phyloP scores from a whole-genome alignment of 2,888 invertebrate genomes.

The Galerucella nymphaeae region DNA sequence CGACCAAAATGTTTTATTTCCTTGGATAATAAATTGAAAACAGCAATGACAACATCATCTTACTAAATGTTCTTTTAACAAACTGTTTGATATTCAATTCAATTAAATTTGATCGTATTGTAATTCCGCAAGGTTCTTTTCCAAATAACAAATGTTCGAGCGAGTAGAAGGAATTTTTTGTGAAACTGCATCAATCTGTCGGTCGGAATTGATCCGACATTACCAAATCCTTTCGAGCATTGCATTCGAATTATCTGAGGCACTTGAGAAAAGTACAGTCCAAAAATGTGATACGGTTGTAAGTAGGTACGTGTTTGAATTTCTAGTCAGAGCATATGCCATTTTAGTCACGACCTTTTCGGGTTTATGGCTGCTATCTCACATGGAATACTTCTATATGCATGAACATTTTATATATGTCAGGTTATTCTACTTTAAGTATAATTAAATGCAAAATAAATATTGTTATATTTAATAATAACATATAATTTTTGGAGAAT shows the following conservation, averaged over 20 bases:
- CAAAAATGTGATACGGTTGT: constrained; percentile 16
- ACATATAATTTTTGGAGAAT: too few species aligned
- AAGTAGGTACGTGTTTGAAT: constrained; percentile 15
- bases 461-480: too few species aligned
- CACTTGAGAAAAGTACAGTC: constrained; percentile 4
- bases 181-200: constrained; percentile 18
- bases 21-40: not conserved
- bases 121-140: too few species aligned
- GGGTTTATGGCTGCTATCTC: not conserved
- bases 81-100: too few species aligned
- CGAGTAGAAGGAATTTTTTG: not conserved
- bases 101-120: too few species aligned
- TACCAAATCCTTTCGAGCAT: constrained; percentile 27
- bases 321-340: constrained; percentile 2
- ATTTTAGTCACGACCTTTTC: constrained; percentile 26
- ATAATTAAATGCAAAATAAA: too few species aligned
- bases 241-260: constrained; percentile 1
- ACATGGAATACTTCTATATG: too few species aligned
- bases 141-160: not conserved
- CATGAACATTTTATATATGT: too few species aligned
- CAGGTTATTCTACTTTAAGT: too few species aligned
- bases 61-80: too few species aligned
- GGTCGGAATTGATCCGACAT: constrained; percentile 23
- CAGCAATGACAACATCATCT: too few species aligned
- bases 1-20: too few species aligned